These are phyloP conservation scores for Albula glossodonta DNA, from an alignment of 2,113 vertebrate genomes.

Conservation along the genomic window DNA sequence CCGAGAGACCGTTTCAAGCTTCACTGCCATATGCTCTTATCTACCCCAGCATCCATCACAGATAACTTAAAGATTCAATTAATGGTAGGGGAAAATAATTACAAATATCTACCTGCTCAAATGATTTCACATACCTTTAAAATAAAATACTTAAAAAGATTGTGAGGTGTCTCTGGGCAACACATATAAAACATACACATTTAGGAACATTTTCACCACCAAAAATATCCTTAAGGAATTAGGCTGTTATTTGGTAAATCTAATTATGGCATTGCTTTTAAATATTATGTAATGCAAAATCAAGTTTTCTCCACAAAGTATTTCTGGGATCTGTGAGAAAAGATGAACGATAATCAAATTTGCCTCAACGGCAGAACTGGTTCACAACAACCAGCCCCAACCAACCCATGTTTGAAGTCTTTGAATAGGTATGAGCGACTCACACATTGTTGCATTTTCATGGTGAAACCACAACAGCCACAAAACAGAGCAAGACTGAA, in stretches of 20 bases:
- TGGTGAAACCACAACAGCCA: neutral
- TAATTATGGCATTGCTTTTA: neutral
- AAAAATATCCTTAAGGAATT: neutral
- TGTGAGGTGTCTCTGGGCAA: neutral
- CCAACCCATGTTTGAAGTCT: neutral
- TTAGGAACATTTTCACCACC: neutral
- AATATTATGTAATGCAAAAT: neutral
- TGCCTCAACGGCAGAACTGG: neutral
- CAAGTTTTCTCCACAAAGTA: neutral
- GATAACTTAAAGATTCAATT: slow-evolving; percentile 49
- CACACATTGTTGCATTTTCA: neutral
- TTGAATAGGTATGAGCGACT: neutral
- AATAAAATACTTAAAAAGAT: neutral
- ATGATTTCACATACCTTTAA: slow-evolving; percentile 8
- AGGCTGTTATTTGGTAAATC: neutral
- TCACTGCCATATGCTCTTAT: slow-evolving; percentile 42
- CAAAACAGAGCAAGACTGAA: neutral
- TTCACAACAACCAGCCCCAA: neutral
- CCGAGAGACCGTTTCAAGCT: slow-evolving; percentile 35
- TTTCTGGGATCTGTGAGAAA: neutral
- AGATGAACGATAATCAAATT: neutral
- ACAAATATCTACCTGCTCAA: neutral
- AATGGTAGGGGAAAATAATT: slow-evolving; percentile 30
- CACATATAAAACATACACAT: slow-evolving; percentile 2
- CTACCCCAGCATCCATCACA: slow-evolving; percentile 43